These are phyloP conservation scores for Pteruthius melanotis DNA, from an alignment of 2,113 vertebrate species.

Conservation along the genomic window DNA sequence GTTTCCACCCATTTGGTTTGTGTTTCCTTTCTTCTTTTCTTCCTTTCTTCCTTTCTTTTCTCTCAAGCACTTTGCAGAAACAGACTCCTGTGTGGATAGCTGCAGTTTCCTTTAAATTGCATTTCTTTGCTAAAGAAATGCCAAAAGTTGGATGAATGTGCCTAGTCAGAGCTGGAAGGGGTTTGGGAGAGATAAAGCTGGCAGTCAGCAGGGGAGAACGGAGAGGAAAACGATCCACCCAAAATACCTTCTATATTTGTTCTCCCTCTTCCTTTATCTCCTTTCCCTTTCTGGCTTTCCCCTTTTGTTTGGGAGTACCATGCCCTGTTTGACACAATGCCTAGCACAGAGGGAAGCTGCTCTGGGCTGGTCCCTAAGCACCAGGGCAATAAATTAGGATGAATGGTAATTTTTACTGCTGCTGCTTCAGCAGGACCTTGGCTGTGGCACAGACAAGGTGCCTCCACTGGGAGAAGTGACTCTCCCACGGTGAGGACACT, in stretches of 20 bases:
- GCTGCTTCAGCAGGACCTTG: constrained; percentile 7
- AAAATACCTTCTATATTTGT: background rate
- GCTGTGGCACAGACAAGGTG: background rate
- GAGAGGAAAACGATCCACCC: background rate
- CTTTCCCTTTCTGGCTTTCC: background rate
- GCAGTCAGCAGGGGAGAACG: constrained; percentile 16
- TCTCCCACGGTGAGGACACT: background rate
- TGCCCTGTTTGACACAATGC: background rate
- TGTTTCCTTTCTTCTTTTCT: background rate
- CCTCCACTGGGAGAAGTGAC: background rate
- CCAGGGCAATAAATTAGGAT: constrained; percentile 3
- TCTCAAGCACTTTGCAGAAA: background rate
- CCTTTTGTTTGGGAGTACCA: background rate
- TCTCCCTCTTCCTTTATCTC: background rate
- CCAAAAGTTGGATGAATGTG: background rate
- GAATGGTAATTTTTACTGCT: constrained; percentile 3
- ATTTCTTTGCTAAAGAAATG: background rate
- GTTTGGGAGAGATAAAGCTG: constrained; percentile 32
- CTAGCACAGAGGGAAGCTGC: background rate
- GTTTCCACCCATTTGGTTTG: background rate
- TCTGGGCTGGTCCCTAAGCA: background rate
- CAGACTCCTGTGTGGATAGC: background rate
- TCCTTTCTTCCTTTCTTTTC: background rate
- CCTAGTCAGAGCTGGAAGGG: constrained; percentile 3
- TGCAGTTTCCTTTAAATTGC: background rate